Base-by-base conservation (phyloP, 2,113 vertebrate species). In the Thymallus thymallus region DNA sequence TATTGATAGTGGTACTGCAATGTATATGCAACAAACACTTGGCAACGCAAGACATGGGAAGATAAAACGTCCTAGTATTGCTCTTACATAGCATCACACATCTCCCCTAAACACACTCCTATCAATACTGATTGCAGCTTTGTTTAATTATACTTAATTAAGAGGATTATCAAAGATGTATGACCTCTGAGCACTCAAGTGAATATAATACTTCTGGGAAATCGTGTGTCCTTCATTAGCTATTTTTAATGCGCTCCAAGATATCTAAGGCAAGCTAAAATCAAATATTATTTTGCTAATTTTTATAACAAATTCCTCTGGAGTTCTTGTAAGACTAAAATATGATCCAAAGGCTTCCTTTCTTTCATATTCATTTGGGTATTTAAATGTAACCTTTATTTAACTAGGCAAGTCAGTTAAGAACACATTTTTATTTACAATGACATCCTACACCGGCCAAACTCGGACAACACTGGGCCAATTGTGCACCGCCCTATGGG, bases 201-300 rank as follows among this genome's bases (percentile, higher is more conserved):
- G 32, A 67, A 4, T 67, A 24, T n/a, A 41, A 67, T 20, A 32
- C 64, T 67, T 20, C 22, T 67, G 64, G 64, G 26, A 64, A 67
- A 66, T 66, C 2, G 7, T 7, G 6, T 18, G 4, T 66, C 23
- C 23, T 20, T 55, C 51, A 64, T 29, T 64, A 3, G 24, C 12
- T 62, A 16, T 14, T 29, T 14, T 2, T 64, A 12, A 3, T 24
- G 2, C 9, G 5, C 24, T 14, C 26, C 18, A 24, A 64, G 62
- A 29, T 64, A 7, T 26, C 7, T 26, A 5, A 24, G 13, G 51
- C 20, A 55, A 20, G 6, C 14, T 18, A 55, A 55, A 14, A 20
- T 64, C 10, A 64, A 64, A 64, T 24, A 24, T 24, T 18, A 22
- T 16, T 6, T 55, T 55, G 16, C 51, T 55, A 55, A 55, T 55